A percentile compares a stretch with the other conserved stretches of the same genome.
Conservation (phyloP, 2,888 invertebrate species). For the Spodoptera exigua region DNA sequence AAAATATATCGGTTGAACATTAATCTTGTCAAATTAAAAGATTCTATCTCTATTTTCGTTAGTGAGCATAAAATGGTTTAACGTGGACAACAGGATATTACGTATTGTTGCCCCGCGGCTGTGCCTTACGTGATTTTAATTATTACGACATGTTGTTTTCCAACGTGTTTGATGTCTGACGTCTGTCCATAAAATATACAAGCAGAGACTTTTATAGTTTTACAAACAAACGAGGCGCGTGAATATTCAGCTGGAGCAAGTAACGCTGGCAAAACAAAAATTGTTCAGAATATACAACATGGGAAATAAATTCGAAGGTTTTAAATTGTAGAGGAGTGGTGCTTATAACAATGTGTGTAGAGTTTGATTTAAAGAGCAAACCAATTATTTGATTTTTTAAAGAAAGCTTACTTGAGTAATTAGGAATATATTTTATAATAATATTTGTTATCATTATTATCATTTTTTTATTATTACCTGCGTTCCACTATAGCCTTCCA, state of each 20-base stretch:
- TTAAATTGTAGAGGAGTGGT: slow-evolving; percentile 10
- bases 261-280: slow-evolving; percentile 34
- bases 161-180: slow-evolving; percentile 42
- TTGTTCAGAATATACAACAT: slow-evolving; percentile 24
- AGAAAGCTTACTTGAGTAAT: too few species aligned
- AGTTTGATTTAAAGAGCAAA: too few species aligned
- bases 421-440: too few species aligned
- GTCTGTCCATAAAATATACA: slow-evolving; percentile 49
- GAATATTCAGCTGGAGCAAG: slow-evolving; percentile 22
- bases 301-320: slow-evolving; percentile 7
- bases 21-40: slow-evolving; percentile 63
- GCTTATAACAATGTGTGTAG: too few species aligned
- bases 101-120: slow-evolving; percentile 52
- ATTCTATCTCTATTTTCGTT: slow-evolving; percentile 60
- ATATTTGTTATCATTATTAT: too few species aligned
- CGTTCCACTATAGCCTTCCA: too few species aligned
- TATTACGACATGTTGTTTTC: slow-evolving; percentile 47
- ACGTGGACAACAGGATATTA: slow-evolving; percentile 66
- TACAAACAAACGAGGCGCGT: slow-evolving; percentile 48
- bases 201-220: slow-evolving; percentile 52
- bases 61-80: slow-evolving; percentile 49
- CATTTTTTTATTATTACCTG: too few species aligned
- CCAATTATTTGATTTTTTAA: too few species aligned
- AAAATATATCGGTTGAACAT: slow-evolving; percentile 51
- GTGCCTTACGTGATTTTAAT: slow-evolving; percentile 44